Evolutionary conservation across 2,113 vertebrate species (phyloP).

Genomic region (Notiomystis cincta): DNA sequence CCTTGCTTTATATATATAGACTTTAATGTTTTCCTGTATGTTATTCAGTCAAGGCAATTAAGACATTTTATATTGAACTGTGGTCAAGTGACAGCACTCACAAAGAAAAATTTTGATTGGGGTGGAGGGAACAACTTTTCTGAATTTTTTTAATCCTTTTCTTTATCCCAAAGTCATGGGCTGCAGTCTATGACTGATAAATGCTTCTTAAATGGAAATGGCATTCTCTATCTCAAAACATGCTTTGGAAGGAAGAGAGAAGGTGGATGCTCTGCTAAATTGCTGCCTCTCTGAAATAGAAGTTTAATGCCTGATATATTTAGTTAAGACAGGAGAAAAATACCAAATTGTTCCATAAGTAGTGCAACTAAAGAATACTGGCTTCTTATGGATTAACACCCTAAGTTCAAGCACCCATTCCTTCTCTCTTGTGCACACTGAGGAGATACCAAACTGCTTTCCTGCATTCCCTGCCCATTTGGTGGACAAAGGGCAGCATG

Average conservation of each 20-base stretch:
- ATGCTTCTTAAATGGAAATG: neutral
- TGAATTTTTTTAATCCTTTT: neutral
- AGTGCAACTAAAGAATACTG: neutral
- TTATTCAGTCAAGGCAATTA: neutral
- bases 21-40: neutral
- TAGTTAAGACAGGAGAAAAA: neutral
- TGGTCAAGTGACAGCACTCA: neutral
- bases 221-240: neutral
- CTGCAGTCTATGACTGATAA: neutral
- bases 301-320: neutral
- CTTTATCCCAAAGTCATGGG: neutral
- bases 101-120: neutral
- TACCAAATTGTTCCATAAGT: neutral
- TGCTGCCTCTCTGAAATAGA: neutral
- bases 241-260: neutral
- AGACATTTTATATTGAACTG: neutral
- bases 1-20: neutral
- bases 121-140: neutral
- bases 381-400: neutral
- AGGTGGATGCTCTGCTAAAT: neutral
- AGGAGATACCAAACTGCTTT: neutral
- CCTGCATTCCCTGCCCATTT: neutral
- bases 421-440: neutral
- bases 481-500: neutral
- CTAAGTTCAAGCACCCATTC: neutral